These are phyloP conservation scores for Lipotes vexillifer DNA, from an alignment of 2,113 vertebrate genomes.

Conservation along the genomic window DNA sequence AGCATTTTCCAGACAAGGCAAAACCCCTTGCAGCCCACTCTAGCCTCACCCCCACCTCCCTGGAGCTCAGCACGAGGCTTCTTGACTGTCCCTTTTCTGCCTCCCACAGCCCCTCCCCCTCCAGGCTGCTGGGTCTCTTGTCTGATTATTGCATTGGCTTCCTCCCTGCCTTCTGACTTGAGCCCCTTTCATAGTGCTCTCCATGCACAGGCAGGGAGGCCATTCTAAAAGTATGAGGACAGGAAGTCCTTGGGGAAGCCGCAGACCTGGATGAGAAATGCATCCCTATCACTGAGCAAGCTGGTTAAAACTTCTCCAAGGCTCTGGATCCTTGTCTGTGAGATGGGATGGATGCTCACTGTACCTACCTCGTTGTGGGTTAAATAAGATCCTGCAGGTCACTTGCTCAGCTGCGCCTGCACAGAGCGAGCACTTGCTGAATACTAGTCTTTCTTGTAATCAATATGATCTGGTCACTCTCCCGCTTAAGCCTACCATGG, in stretches of 20 bases:
- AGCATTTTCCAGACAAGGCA: not conserved
- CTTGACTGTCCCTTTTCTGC: no score
- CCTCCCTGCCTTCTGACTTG: accelerated
- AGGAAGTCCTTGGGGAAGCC: not conserved
- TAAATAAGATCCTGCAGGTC: not conserved
- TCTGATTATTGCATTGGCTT: not conserved
- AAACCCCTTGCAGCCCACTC: accelerated
- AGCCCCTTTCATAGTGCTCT: accelerated
- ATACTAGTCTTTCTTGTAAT: not conserved
- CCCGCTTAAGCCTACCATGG: not conserved
- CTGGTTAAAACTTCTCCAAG: not conserved
- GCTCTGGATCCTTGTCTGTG: not conserved
- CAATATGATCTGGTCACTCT: not conserved
- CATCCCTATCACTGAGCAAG: not conserved
- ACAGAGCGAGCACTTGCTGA: not conserved
- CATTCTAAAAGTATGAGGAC: not conserved
- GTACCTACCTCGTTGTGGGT: accelerated
- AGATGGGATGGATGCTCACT: not conserved
- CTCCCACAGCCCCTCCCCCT: not conserved
- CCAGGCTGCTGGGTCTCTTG: not conserved
- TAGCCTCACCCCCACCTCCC: not conserved
- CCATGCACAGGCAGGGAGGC: not conserved
- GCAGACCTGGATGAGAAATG: not conserved
- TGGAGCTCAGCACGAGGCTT: accelerated
- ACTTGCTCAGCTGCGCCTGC: accelerated